These are phyloP conservation scores for Epinephelus awoara DNA, from an alignment of 2,797 vertebrate species.

Conservation along the genomic window DNA sequence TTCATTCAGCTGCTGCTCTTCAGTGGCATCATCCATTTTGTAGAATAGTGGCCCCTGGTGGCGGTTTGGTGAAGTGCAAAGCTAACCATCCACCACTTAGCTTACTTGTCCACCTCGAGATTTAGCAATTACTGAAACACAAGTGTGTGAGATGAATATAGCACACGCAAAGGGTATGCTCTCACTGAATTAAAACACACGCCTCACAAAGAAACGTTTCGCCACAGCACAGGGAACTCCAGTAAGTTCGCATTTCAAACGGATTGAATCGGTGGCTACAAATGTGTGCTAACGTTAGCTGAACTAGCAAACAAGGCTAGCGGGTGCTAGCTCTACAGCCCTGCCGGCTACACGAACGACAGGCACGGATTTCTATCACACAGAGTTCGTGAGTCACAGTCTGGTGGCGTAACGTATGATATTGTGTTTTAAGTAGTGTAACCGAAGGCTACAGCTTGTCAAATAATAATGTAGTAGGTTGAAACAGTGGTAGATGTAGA, in stretches of 20 bases:
- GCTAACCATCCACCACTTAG: conserved; percentile 61
- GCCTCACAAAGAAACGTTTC: conserved; percentile 46
- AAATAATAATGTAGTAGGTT: background rate
- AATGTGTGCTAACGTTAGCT: conserved; percentile 69
- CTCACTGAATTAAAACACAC: conserved; percentile 62
- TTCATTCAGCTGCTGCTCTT: background rate
- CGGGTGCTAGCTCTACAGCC: conserved; percentile 45
- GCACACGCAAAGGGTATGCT: conserved; percentile 37
- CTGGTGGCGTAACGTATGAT: fast-evolving
- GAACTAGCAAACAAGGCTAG: conserved; percentile 57
- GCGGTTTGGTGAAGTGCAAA: conserved; percentile 35
- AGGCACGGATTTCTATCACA: conserved; percentile 9
- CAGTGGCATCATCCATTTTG: background rate
- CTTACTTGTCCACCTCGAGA: conserved; percentile 64
- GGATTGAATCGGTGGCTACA: conserved; percentile 32
- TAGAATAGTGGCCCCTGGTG: conserved; percentile 65
- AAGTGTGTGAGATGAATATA: conserved; percentile 47
- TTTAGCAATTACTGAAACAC: conserved; percentile 68
- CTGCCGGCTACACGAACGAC: conserved; percentile 33
- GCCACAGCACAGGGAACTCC: conserved; percentile 38
- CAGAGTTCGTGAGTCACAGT: background rate
- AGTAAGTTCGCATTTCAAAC: conserved; percentile 69
- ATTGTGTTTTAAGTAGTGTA: background rate
- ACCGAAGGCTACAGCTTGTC: fast-evolving
- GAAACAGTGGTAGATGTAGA: conserved; percentile 9